phyloP scores from a whole-genome alignment of 2,797 vertebrate genomes.

The Pampus argenteus region DNA sequence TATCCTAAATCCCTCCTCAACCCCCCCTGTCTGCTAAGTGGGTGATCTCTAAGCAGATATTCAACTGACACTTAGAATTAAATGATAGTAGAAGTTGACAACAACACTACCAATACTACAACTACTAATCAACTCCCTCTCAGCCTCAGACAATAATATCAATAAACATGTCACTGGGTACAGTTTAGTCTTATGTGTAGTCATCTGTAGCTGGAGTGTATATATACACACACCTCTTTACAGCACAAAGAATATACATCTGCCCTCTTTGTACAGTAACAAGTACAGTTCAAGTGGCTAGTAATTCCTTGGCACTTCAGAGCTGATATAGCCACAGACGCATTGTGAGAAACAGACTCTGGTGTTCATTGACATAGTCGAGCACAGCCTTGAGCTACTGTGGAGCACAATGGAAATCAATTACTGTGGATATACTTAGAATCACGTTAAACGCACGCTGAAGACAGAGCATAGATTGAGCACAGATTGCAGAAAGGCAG shows the following conservation, averaged over 20 bases:
- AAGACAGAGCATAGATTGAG: background rate
- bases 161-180: background rate
- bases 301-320: constrained; percentile 35
- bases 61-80: constrained; percentile 59
- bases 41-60: constrained; percentile 62
- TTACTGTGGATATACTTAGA: constrained; percentile 37
- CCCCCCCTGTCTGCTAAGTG: constrained; percentile 46
- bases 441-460: constrained; percentile 29
- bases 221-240: background rate
- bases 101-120: constrained; percentile 46
- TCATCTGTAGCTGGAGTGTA: background rate
- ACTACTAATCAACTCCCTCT: constrained; percentile 38
- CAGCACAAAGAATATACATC: background rate
- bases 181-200: background rate
- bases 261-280: constrained; percentile 9
- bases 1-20: constrained; percentile 69
- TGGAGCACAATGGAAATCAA: constrained; percentile 50
- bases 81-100: constrained; percentile 57
- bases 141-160: background rate
- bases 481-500: constrained; percentile 26
- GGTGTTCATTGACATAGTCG: constrained; percentile 21
- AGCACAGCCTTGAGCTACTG: constrained; percentile 23
- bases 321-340: constrained; percentile 46
- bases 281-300: constrained; percentile 13
- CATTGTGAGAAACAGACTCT: constrained; percentile 25